These are phyloP conservation scores for Eubasilissa splendida DNA, from an alignment of 2,888 invertebrate genomes.

Conservation along the genomic window DNA sequence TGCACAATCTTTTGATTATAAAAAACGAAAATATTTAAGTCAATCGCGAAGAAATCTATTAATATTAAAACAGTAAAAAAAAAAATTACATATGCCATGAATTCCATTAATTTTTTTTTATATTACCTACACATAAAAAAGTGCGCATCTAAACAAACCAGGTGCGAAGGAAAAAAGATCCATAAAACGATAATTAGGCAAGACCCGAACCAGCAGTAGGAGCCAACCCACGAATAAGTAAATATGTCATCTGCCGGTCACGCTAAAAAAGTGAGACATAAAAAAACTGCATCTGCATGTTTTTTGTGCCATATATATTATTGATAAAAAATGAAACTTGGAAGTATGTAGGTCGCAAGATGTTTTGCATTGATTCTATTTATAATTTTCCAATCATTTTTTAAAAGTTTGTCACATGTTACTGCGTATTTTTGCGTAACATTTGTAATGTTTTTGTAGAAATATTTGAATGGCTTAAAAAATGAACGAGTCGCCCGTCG, in stretches of 20 bases:
- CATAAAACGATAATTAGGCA: conserved; percentile 47
- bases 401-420: conserved; percentile 6
- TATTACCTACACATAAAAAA: background rate
- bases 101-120: too few species aligned
- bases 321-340: conserved; percentile 39
- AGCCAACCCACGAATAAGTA: background rate
- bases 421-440: conserved; percentile 14
- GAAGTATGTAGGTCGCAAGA: conserved; percentile 55
- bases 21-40: too few species aligned
- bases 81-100: too few species aligned
- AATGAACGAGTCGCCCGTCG: conserved; percentile 3
- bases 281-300: conserved; percentile 49
- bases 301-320: conserved; percentile 18
- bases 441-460: conserved; percentile 24
- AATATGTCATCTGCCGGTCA: conserved; percentile 52
- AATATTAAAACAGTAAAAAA: too few species aligned
- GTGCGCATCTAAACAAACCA: conserved; percentile 26
- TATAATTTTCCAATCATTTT: conserved; percentile 30
- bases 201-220: conserved; percentile 21
- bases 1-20: too few species aligned
- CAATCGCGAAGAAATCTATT: too few species aligned
- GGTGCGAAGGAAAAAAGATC: conserved; percentile 34
- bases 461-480: conserved; percentile 27
- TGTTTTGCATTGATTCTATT: conserved; percentile 56
- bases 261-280: conserved; percentile 36